Conservation (phyloP, 2,888 invertebrate genomes). For the Diarsia mendica region DNA sequence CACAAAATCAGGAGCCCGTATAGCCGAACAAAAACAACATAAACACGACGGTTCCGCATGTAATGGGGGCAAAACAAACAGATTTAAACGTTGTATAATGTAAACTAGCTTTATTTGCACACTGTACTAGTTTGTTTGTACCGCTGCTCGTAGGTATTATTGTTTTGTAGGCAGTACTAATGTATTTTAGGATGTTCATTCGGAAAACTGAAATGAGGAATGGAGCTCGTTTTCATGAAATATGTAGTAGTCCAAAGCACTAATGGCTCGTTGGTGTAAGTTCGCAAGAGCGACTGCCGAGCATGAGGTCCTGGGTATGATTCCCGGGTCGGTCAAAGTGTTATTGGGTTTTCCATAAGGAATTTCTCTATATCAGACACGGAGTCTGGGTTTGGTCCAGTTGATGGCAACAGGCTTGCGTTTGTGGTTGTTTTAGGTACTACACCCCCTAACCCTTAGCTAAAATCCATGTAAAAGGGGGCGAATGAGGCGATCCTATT, state of each 20-base stretch:
- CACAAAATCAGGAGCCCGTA: conserved; percentile 54
- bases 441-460: too few relatives aligned
- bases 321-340: too few relatives aligned
- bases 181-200: conserved; percentile 40
- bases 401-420: too few relatives aligned
- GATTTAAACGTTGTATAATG: conserved; percentile 62
- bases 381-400: too few relatives aligned
- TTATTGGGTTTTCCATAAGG: too few relatives aligned
- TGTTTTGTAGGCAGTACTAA: conserved; percentile 52
- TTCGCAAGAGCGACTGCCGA: too few relatives aligned
- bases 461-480: too few relatives aligned
- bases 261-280: too few relatives aligned
- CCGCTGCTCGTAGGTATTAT: conserved; percentile 35
- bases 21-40: conserved; percentile 59
- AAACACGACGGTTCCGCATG: conserved; percentile 60
- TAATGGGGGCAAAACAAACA: conserved; percentile 73
- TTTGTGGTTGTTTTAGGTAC: too few relatives aligned
- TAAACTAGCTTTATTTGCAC: conserved; percentile 64
- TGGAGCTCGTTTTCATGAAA: neutral
- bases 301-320: too few relatives aligned
- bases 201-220: neutral
- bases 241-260: neutral
- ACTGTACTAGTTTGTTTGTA: conserved; percentile 60
- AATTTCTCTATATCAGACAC: too few relatives aligned
- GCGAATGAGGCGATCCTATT: too few relatives aligned